Percentiles rank a stretch among this genome's conserved stretches.
These are phyloP conservation scores for Rhinogobius similis DNA, from an alignment of 2,113 vertebrate species.

Conservation along the genomic window DNA sequence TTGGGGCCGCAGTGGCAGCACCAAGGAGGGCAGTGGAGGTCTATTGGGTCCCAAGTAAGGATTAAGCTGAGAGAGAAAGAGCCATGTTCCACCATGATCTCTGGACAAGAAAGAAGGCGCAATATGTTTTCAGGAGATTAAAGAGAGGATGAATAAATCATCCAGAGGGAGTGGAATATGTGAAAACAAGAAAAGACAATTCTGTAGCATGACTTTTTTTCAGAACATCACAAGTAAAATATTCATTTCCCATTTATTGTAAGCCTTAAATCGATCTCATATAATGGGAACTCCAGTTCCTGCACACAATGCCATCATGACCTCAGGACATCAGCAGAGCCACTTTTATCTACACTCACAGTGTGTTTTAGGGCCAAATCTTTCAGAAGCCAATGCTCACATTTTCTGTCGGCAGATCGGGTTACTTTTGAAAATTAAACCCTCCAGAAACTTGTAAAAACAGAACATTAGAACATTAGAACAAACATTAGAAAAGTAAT, in stretches of 20 bases:
- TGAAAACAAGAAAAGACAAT: slow-evolving; percentile 46
- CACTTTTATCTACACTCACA: slow-evolving; percentile 14
- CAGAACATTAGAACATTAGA: background rate
- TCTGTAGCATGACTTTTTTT: slow-evolving; percentile 76
- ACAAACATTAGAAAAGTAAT: background rate
- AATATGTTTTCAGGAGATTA: slow-evolving; percentile 12
- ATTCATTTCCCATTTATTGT: slow-evolving; percentile 39
- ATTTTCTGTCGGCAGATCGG: slow-evolving; percentile 19
- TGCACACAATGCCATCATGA: slow-evolving; percentile 39
- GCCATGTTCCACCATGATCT: slow-evolving; percentile 43
- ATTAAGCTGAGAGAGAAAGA: background rate
- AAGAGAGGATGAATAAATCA: background rate
- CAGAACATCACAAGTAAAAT: slow-evolving; percentile 40
- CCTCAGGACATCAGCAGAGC: slow-evolving; percentile 68
- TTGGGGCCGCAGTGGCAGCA: slow-evolving; percentile 87
- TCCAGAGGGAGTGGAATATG: slow-evolving; percentile 46
- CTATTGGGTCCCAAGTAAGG: slow-evolving; percentile 71
- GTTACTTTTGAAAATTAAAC: background rate
- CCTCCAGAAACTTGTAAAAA: background rate
- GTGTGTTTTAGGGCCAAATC: slow-evolving; percentile 8
- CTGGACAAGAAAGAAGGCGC: slow-evolving; percentile 18
- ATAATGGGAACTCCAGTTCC: slow-evolving; percentile 23
- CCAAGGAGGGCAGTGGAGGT: slow-evolving; percentile 77
- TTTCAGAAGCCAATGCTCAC: slow-evolving; percentile 14
- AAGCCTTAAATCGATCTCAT: slow-evolving; percentile 69